Conservation (phyloP, 2,888 invertebrate species). For the Lepas anatifera region DNA sequence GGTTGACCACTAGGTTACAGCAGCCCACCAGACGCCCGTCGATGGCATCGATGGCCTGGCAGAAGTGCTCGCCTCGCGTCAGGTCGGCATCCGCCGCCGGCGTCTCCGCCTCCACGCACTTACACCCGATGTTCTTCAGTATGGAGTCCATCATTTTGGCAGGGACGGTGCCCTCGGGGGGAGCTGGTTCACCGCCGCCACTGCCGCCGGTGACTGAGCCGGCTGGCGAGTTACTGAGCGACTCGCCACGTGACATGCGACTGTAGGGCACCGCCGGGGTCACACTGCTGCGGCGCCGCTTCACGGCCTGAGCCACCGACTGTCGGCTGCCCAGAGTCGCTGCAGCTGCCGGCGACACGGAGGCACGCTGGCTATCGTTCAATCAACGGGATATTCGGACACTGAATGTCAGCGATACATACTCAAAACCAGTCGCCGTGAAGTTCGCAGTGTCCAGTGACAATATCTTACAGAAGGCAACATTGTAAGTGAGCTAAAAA, state of each 20-base stretch:
- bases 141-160: background rate
- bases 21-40: constrained; percentile 25
- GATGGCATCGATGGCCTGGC: constrained; percentile 24
- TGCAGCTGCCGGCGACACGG: background rate
- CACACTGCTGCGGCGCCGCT: background rate
- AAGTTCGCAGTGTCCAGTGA: too few relatives aligned
- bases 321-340: background rate
- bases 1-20: constrained; percentile 22
- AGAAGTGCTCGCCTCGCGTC: constrained; percentile 20
- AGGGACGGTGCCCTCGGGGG: constrained; percentile 1
- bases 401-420: too few relatives aligned
- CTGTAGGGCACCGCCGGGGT: background rate
- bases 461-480: too few relatives aligned
- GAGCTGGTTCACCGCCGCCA: background rate
- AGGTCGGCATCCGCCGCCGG: background rate
- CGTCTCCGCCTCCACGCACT: background rate
- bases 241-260: background rate
- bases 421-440: too few relatives aligned
- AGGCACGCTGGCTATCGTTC: too few relatives aligned
- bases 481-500: too few relatives aligned
- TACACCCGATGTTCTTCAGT: background rate
- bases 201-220: constrained; percentile 3
- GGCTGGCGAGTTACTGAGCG: background rate
- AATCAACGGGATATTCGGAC: too few relatives aligned
- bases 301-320: background rate